Evolutionary conservation across 2,113 vertebrate species (phyloP).

Genomic region (Tachysurus vachellii): DNA sequence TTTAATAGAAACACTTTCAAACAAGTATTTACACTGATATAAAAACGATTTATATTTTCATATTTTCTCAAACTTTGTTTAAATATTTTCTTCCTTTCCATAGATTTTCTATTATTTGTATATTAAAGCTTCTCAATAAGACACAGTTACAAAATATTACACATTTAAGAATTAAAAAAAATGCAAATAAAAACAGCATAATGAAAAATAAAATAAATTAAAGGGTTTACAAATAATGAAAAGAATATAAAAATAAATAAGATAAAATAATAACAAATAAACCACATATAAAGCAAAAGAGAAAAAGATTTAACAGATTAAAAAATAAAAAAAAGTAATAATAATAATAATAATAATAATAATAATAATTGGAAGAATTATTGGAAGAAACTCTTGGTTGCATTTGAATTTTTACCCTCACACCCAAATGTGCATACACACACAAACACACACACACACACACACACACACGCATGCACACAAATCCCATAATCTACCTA

Average conservation of each 20-base stretch:
- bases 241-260: background rate
- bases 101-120: background rate
- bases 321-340: background rate
- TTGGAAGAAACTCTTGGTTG: too few relatives aligned
- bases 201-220: background rate
- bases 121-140: background rate
- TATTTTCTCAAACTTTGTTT: too few relatives aligned
- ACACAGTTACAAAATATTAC: background rate
- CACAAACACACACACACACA: too few relatives aligned
- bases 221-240: background rate
- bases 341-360: background rate
- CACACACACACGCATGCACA: background rate
- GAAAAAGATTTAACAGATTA: too few relatives aligned
- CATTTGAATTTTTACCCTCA: constrained; percentile 5
- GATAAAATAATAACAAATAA: background rate
- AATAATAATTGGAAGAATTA: too few relatives aligned
- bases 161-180: background rate
- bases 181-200: background rate
- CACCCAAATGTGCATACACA: background rate
- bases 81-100: too few relatives aligned
- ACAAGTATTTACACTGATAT: too few relatives aligned
- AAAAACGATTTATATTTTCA: too few relatives aligned
- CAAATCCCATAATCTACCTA: background rate
- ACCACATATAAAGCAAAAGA: too few relatives aligned
- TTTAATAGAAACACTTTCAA: too few relatives aligned